Conservation (phyloP, 2,113 vertebrate genomes). For the Pungitius pungitius region DNA sequence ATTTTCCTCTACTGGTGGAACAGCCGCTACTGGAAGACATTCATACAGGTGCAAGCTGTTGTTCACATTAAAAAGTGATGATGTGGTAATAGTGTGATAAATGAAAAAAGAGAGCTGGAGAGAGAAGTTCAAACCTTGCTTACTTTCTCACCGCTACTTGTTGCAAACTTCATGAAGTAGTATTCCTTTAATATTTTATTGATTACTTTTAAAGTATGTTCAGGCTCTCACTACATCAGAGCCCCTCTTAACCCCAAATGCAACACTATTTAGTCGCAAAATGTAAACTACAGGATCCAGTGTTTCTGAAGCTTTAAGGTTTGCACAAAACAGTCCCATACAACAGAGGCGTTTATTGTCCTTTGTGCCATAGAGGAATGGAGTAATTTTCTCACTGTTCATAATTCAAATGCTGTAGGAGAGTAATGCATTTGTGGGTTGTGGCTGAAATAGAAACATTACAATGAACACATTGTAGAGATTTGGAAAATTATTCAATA, state of each 20-base stretch:
- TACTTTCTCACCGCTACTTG: not conserved
- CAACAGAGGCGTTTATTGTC: slow-evolving; percentile 42
- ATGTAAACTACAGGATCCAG: not conserved
- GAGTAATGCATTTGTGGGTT: slow-evolving; percentile 59
- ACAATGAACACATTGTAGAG: slow-evolving; percentile 41
- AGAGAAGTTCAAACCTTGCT: not conserved
- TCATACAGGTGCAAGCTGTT: not conserved
- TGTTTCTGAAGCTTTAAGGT: not conserved
- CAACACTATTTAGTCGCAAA: not conserved
- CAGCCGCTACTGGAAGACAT: not conserved
- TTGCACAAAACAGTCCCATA: not conserved
- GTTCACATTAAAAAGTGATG: not conserved
- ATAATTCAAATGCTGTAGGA: slow-evolving; percentile 54
- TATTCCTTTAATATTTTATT: not conserved
- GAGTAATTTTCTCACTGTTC: slow-evolving; percentile 58
- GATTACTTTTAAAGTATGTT: not conserved
- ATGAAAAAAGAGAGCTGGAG: not conserved
- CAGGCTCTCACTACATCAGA: not conserved
- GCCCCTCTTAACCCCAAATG: not conserved
- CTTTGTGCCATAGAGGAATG: slow-evolving; percentile 45
- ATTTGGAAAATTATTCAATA: slow-evolving; percentile 60
- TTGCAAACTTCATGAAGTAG: not conserved
- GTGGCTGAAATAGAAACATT: slow-evolving; percentile 56
- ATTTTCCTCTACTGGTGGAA: too few relatives aligned
- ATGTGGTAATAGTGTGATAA: not conserved